Percentiles rank a stretch among this genome's conserved stretches.
phyloP scores from a whole-genome alignment of 2,113 vertebrate species.

The Ptyas mucosa region DNA sequence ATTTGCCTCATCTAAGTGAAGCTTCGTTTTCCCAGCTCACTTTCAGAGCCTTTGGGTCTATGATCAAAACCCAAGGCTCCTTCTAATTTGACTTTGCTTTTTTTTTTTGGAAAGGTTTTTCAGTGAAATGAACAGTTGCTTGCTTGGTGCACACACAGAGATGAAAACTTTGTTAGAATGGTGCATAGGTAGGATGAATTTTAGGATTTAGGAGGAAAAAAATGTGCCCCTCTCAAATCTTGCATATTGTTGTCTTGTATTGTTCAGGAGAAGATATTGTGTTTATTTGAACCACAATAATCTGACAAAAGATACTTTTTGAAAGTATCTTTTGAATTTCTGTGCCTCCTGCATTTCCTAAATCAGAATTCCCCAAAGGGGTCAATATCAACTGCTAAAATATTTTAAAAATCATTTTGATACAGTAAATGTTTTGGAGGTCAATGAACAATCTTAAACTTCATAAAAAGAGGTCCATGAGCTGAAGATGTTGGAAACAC shows the following conservation, averaged over 20 bases:
- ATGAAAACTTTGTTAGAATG: background rate
- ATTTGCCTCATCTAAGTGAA: slow-evolving; percentile 2
- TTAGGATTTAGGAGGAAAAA: background rate
- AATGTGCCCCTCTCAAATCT: background rate
- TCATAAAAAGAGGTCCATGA: background rate
- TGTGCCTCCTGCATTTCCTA: background rate
- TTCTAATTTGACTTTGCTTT: slow-evolving; percentile 36
- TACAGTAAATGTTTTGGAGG: background rate
- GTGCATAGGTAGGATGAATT: background rate
- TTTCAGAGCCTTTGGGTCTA: background rate
- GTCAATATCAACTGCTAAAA: background rate
- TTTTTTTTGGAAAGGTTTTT: background rate
- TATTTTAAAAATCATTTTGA: background rate
- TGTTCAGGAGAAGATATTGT: background rate
- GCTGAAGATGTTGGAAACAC: background rate
- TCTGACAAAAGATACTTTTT: background rate
- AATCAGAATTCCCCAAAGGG: background rate
- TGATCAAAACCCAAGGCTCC: background rate
- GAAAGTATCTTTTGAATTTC: background rate
- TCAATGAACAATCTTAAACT: background rate
- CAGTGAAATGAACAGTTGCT: background rate
- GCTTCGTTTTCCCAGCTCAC: background rate
- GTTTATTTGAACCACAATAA: background rate
- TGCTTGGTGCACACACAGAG: background rate
- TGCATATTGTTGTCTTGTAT: too few relatives aligned